phyloP scores from a whole-genome alignment of 2,888 invertebrate species.

The Mythimna lalbum region DNA sequence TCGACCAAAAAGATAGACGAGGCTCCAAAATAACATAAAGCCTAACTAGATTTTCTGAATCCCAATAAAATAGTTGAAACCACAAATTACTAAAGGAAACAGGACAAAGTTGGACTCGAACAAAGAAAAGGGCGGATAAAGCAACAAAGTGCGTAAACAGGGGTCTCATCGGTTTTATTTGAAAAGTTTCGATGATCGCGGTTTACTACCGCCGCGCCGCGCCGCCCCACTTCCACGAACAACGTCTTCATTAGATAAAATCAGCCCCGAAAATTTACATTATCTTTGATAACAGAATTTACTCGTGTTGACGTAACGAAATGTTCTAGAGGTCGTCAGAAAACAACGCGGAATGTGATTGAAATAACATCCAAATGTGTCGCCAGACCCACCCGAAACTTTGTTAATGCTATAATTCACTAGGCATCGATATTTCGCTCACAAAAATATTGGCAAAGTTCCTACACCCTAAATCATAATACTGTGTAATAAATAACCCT shows the following conservation, averaged over 20 bases:
- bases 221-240: slow-evolving; percentile 66
- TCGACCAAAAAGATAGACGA: slow-evolving; percentile 12
- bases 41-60: slow-evolving; percentile 53
- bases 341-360: slow-evolving; percentile 25
- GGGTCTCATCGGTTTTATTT: slow-evolving; percentile 85
- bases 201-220: slow-evolving; percentile 71
- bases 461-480: slow-evolving; percentile 56
- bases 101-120: slow-evolving; percentile 78
- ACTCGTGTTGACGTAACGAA: slow-evolving; percentile 12
- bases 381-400: slow-evolving; percentile 35
- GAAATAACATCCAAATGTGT: slow-evolving; percentile 27
- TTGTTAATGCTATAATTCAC: slow-evolving; percentile 53
- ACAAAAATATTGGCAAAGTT: slow-evolving; percentile 59
- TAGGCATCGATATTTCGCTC: slow-evolving; percentile 37
- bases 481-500: slow-evolving; percentile 59
- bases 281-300: slow-evolving; percentile 48
- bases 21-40: slow-evolving; percentile 30
- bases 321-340: slow-evolving; percentile 13
- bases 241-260: slow-evolving; percentile 67
- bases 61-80: slow-evolving; percentile 64
- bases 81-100: slow-evolving; percentile 75
- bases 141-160: slow-evolving; percentile 84
- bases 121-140: slow-evolving; percentile 78
- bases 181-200: slow-evolving; percentile 83
- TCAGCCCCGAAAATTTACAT: slow-evolving; percentile 64